Evolutionary conservation across 2,888 invertebrate species (phyloP).

Genomic region (Pammene aurita): DNA sequence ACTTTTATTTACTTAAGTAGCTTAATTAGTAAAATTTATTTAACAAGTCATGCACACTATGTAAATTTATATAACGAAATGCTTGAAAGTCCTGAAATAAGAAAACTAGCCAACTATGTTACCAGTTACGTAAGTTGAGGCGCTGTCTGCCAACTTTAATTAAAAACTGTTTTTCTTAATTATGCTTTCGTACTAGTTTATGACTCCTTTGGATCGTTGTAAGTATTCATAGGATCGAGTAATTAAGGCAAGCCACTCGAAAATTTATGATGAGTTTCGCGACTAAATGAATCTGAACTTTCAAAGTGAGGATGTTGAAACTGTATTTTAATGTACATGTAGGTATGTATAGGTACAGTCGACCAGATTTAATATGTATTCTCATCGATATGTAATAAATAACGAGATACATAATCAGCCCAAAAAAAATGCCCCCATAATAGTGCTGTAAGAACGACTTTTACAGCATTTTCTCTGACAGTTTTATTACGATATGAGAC

Average conservation of each 20-base stretch:
- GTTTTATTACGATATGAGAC: too few species aligned
- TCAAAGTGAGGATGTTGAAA: not conserved
- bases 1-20: too few species aligned
- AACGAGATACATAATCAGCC: too few species aligned
- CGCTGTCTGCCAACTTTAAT: conserved; percentile 36
- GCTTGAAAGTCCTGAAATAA: conserved; percentile 3
- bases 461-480: too few species aligned
- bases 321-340: not conserved
- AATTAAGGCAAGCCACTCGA: conserved; percentile 25
- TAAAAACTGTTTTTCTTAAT: conserved; percentile 41
- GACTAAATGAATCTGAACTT: conserved; percentile 3
- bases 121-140: conserved; percentile 15
- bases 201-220: conserved; percentile 22
- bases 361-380: not conserved
- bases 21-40: too few species aligned
- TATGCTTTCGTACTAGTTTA: conserved; percentile 37
- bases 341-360: not conserved
- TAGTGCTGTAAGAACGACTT: too few species aligned
- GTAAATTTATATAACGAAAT: conserved; percentile 8
- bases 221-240: conserved; percentile 33
- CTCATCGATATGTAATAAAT: too few species aligned
- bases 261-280: conserved; percentile 13
- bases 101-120: conserved; percentile 22
- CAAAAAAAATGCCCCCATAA: too few species aligned
- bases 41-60: not conserved